These are phyloP conservation scores for Dicentrarchus labrax DNA, from an alignment of 2,113 vertebrate genomes.

Conservation along the genomic window DNA sequence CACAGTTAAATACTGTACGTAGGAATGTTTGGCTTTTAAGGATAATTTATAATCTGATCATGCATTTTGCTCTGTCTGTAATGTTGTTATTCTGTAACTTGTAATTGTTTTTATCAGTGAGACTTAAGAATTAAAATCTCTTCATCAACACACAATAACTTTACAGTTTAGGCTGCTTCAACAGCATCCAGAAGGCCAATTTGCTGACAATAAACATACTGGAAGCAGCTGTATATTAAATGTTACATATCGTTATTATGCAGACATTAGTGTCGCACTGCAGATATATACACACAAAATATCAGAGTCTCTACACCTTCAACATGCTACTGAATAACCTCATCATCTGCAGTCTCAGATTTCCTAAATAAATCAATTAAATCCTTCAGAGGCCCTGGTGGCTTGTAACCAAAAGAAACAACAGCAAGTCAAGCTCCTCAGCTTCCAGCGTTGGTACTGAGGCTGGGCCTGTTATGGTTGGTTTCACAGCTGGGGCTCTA, in stretches of 20 bases:
- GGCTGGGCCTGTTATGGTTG: constrained; percentile 60
- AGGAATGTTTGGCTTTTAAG: too few species aligned
- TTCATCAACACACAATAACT: neutral
- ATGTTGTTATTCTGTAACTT: too few species aligned
- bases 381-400: constrained; percentile 52
- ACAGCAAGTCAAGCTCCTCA: constrained; percentile 54
- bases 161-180: neutral
- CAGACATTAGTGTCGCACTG: neutral
- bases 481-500: constrained; percentile 57
- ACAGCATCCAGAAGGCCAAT: too few species aligned
- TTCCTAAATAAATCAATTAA: constrained; percentile 73
- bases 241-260: neutral
- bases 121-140: too few species aligned
- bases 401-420: constrained; percentile 72
- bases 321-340: constrained; percentile 55
- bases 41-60: too few species aligned
- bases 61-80: too few species aligned
- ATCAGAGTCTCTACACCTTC: constrained; percentile 1
- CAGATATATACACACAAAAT: neutral
- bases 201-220: neutral
- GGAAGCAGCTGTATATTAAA: neutral
- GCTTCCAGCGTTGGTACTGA: constrained; percentile 49
- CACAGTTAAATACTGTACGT: too few species aligned
- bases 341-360: constrained; percentile 51
- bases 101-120: too few species aligned